Base-by-base conservation (phyloP, 2,888 invertebrate genomes). In the Bugulina stolonifera region DNA sequence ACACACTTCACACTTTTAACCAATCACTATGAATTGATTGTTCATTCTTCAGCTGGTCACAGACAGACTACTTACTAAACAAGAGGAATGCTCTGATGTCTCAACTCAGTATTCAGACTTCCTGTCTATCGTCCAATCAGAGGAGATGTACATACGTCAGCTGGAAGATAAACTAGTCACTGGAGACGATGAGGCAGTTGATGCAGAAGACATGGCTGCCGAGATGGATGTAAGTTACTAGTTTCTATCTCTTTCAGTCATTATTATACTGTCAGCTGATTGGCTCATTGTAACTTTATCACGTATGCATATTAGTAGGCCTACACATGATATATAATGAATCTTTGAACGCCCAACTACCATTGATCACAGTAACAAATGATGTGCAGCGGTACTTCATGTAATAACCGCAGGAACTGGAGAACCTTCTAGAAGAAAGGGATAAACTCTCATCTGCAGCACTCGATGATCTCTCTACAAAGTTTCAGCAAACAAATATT, bases 171-270 rank as follows among this genome's bases (percentile, higher is more conserved):
- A 32, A 64, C 64, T 64, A 2, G n/a, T 2, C 18, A 32, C 64
- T 5, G 64, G 64, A 64, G 64, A 64, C 27, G 32, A 64, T n/a
- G 32, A 64, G 32, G 32, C 32, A 74, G 91, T 90, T 43, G 95
- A 95, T 86, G 93, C 94, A 0, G 94, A 95, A 86, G 94, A 94
- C 86, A 90, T 93, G 76, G 91, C 93, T 52, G 94, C 93, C 82
- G 91, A 93, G 81, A 88, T 94, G 57, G 93, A 93, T 85, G 92
- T 92, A 83, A 87, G 88, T 87, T 64, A 5, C n/a, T 72, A n/a
- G n/a, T n/a, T n/a, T n/a, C n/a, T n/a, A n/a, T n/a, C n/a, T n/a
- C n/a, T n/a, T n/a, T n/a, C n/a, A n/a, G n/a, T n/a, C n/a, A n/a
- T n/a, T n/a, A n/a, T n/a, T n/a, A n/a, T n/a, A n/a, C n/a, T n/a